Evolutionary conservation across 2,888 invertebrate genomes (phyloP).

Genomic region (Fissipunctia ypsillon): DNA sequence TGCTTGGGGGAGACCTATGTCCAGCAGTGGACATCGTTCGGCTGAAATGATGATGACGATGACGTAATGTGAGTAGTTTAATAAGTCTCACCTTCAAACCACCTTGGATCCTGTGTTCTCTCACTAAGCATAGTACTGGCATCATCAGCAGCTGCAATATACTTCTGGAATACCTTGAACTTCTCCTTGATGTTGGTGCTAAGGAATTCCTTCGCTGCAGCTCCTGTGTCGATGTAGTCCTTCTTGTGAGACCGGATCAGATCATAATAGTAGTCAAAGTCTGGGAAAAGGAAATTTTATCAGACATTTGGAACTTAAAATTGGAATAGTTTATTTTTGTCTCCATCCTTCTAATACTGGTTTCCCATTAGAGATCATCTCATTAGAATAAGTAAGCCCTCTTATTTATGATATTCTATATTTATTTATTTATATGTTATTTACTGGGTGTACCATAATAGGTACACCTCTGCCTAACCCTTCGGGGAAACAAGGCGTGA

Average conservation of each 20-base stretch:
- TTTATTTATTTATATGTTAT: too few species aligned
- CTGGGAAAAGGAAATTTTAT: conserved; percentile 78
- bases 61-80: neutral
- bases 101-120: conserved; percentile 93
- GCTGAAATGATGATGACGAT: neutral
- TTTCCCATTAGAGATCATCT: neutral
- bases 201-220: conserved; percentile 93
- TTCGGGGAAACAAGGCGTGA: too few species aligned
- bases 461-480: too few species aligned
- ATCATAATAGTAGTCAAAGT: conserved; percentile 93
- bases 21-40: neutral
- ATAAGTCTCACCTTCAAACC: conserved; percentile 92
- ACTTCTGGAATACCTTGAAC: conserved; percentile 85
- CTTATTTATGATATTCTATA: too few species aligned
- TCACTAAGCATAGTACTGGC: conserved; percentile 91
- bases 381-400: too few species aligned
- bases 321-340: neutral
- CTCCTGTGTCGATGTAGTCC: conserved; percentile 93
- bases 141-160: conserved; percentile 86
- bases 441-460: too few species aligned
- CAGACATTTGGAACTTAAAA: neutral
- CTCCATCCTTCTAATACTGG: neutral
- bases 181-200: conserved; percentile 91
- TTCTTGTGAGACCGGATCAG: conserved; percentile 92
- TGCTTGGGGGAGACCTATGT: neutral